These are phyloP conservation scores for Cantharis rustica DNA, from an alignment of 2,888 invertebrate genomes.

Conservation along the genomic window DNA sequence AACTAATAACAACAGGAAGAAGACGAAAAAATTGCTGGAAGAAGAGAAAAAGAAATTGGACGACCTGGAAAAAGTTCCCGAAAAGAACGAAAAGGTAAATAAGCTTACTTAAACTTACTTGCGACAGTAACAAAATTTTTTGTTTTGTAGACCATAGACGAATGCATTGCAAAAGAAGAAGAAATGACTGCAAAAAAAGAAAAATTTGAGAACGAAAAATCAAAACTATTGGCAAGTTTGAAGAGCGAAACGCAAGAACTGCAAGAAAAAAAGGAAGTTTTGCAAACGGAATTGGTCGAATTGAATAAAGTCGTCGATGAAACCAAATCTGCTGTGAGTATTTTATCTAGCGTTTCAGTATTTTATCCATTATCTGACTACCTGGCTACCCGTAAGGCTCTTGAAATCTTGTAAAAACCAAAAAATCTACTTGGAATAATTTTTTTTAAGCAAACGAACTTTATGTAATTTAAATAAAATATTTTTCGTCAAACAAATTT, in stretches of 20 bases:
- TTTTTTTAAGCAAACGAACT: too few relatives aligned
- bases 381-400: too few relatives aligned
- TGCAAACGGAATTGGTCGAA: slow-evolving; percentile 70
- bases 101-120: too few relatives aligned
- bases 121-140: not conserved
- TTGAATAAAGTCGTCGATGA: slow-evolving; percentile 73
- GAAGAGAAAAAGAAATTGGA: slow-evolving; percentile 71
- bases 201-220: slow-evolving; percentile 61
- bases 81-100: slow-evolving; percentile 71
- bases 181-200: slow-evolving; percentile 63
- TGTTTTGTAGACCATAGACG: slow-evolving; percentile 43
- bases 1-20: slow-evolving; percentile 75
- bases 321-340: slow-evolving; percentile 63
- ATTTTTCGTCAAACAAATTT: too few relatives aligned
- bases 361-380: too few relatives aligned
- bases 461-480: too few relatives aligned
- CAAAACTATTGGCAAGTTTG: slow-evolving; percentile 66
- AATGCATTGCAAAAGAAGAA: slow-evolving; percentile 62
- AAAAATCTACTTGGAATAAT: too few relatives aligned
- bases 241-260: slow-evolving; percentile 70
- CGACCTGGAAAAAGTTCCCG: slow-evolving; percentile 68
- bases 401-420: too few relatives aligned
- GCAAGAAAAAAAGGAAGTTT: slow-evolving; percentile 71
- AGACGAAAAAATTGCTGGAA: slow-evolving; percentile 69
- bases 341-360: too few relatives aligned